These are phyloP conservation scores for Lithobates pipiens DNA, from an alignment of 2,797 vertebrate species.

Conservation along the genomic window DNA sequence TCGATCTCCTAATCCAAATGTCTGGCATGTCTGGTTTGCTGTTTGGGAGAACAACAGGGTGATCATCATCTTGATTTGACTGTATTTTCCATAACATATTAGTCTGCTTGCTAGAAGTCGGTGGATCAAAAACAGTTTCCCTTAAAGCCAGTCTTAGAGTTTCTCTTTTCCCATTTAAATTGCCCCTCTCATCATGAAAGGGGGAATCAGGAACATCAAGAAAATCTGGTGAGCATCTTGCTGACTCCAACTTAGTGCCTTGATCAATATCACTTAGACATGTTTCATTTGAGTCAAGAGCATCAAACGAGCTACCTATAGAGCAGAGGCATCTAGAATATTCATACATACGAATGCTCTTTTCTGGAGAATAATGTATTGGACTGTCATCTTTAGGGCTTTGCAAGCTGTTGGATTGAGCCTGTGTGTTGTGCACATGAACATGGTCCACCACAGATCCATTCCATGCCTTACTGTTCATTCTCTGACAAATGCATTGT, in stretches of 20 bases:
- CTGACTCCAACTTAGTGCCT: conserved; percentile 74
- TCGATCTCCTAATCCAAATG: conserved; percentile 93
- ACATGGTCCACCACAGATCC: conserved; percentile 61
- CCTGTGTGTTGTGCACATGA: conserved; percentile 44
- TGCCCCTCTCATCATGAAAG: conserved; percentile 79
- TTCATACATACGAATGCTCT: conserved; percentile 70
- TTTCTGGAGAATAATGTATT: conserved; percentile 71
- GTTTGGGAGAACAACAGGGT: conserved; percentile 90
- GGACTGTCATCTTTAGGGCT: conserved; percentile 67
- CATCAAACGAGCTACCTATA: conserved; percentile 86
- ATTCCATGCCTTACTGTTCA: conserved; percentile 66
- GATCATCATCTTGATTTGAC: conserved; percentile 78
- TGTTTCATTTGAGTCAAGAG: conserved; percentile 89
- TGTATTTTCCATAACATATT: conserved; percentile 80
- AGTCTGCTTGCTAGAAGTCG: conserved; percentile 76
- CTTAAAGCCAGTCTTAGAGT: conserved; percentile 90
- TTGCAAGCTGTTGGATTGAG: conserved; percentile 67
- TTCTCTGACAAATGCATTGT: conserved; percentile 66
- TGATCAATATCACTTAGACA: conserved; percentile 87
- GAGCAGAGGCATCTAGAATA: conserved; percentile 78
- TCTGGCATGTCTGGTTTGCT: conserved; percentile 95
- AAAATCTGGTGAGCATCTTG: conserved; percentile 74
- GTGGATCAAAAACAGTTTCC: conserved; percentile 89
- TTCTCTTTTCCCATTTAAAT: conserved; percentile 91
- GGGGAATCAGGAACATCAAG: conserved; percentile 71